These are phyloP conservation scores for Metopolophium dirhodum DNA, from an alignment of 1,140 invertebrate genomes.

Conservation along the genomic window DNA sequence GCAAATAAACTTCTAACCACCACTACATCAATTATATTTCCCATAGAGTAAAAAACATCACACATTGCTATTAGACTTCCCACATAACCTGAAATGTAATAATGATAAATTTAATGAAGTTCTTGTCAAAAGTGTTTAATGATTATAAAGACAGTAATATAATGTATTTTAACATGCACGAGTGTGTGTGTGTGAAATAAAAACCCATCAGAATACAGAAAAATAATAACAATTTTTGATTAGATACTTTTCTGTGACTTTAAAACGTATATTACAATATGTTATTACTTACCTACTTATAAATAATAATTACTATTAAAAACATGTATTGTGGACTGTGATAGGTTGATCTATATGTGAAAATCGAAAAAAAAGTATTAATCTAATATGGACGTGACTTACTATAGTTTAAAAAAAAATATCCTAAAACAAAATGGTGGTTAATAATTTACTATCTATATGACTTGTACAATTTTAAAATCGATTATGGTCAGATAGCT, in stretches of 20 bases:
- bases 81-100: neutral
- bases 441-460: neutral
- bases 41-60: neutral
- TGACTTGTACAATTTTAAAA: neutral
- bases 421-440: neutral
- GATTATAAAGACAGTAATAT: neutral
- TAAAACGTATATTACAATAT: neutral
- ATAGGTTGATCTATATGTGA: neutral
- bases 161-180: neutral
- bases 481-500: neutral
- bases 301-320: neutral
- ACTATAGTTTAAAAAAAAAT: neutral
- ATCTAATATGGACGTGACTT: neutral
- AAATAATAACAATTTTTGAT: neutral
- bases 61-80: slow-evolving; percentile 35
- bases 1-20: neutral
- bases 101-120: neutral
- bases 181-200: neutral
- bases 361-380: neutral
- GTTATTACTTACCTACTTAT: neutral
- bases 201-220: too few relatives aligned
- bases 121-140: neutral
- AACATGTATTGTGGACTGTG: neutral
- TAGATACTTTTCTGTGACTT: neutral
- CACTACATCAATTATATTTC: neutral